These are phyloP conservation scores for Brachirus orientalis DNA, from an alignment of 2,113 vertebrate species.

Conservation along the genomic window DNA sequence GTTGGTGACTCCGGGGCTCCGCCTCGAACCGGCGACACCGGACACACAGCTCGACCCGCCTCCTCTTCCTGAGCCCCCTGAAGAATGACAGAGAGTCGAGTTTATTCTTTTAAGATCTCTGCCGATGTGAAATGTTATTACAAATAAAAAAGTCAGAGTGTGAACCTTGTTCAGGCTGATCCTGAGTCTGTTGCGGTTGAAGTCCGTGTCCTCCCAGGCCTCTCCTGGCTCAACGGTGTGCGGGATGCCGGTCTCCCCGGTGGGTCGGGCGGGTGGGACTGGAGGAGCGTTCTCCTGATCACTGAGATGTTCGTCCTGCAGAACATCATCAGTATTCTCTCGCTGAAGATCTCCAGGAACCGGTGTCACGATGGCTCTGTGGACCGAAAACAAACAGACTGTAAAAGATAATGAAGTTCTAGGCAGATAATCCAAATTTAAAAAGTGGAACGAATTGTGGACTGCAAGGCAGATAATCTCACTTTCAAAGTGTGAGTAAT, in stretches of 20 bases:
- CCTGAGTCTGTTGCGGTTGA: constrained; percentile 98
- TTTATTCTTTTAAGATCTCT: background rate
- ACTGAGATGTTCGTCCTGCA: constrained; percentile 96
- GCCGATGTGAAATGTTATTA: too few species aligned
- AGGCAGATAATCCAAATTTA: too few species aligned
- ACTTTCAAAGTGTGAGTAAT: too few species aligned
- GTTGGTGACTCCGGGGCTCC: constrained; percentile 90
- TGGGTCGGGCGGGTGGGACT: constrained; percentile 80
- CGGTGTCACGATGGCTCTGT: constrained; percentile 90
- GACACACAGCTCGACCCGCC: constrained; percentile 84
- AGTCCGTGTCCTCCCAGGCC: constrained; percentile 96
- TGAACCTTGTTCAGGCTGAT: constrained; percentile 97
- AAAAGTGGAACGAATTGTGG: too few species aligned
- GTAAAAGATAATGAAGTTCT: too few species aligned
- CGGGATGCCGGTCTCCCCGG: constrained; percentile 71
- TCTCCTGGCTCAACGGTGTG: constrained; percentile 86
- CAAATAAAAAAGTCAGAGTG: too few species aligned
- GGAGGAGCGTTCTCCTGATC: constrained; percentile 98
- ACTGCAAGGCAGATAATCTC: too few species aligned
- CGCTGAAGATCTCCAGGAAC: constrained; percentile 92
- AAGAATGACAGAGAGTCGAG: background rate
- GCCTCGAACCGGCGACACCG: constrained; percentile 86
- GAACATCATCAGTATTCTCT: constrained; percentile 96
- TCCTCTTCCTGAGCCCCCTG: constrained; percentile 93
- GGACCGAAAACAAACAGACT: background rate